A percentile compares a stretch with the other conserved stretches of the same genome.
phyloP scores from a whole-genome alignment of 2,797 vertebrate genomes.

The Luscinia megarhynchos region DNA sequence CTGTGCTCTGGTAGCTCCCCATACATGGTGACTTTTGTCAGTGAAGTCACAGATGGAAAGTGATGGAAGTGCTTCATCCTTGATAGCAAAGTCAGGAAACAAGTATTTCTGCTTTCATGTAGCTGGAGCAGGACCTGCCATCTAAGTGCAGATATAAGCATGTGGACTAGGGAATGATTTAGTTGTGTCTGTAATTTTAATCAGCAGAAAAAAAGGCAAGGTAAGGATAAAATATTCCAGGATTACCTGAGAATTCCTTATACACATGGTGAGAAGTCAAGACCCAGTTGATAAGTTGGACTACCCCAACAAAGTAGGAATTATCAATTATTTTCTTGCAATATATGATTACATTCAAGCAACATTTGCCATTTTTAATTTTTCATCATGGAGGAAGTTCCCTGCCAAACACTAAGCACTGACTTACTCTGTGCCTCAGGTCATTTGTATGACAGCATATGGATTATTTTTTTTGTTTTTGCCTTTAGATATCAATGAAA shows the following conservation, averaged over 20 bases:
- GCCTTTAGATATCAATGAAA: background rate
- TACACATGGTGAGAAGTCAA: accelerated
- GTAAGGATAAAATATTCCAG: background rate
- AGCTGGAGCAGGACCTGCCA: background rate
- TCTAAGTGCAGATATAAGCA: background rate
- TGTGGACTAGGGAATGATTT: background rate
- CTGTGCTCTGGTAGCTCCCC: background rate
- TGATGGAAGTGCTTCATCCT: background rate
- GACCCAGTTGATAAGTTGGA: background rate
- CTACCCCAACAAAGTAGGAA: background rate
- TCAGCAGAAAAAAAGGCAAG: background rate
- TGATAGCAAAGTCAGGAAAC: accelerated
- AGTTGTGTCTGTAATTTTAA: background rate
- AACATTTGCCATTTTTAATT: background rate
- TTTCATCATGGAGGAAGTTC: background rate
- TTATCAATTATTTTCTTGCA: background rate
- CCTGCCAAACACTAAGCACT: background rate
- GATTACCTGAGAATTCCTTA: background rate
- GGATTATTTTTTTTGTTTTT: background rate
- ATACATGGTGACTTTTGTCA: background rate
- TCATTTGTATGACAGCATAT: background rate
- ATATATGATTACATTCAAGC: background rate
- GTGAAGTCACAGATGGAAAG: background rate
- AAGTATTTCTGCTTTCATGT: background rate
- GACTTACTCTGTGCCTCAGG: background rate